Conservation (phyloP, 2,113 vertebrate genomes). For the Eurystomus gularis region DNA sequence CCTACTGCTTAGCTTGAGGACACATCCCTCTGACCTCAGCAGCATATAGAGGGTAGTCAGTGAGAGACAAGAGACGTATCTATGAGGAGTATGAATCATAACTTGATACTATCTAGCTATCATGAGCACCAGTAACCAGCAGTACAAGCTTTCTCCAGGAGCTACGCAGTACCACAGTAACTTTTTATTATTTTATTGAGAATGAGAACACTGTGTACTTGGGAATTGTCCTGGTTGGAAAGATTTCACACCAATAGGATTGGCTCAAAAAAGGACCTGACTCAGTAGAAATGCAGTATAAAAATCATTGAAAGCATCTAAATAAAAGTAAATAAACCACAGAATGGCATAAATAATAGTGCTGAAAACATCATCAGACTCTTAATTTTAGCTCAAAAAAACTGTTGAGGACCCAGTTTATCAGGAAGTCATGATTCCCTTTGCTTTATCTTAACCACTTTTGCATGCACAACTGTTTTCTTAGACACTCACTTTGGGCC, state of each 20-base stretch:
- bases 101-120: neutral
- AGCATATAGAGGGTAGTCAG: neutral
- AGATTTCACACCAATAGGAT: neutral
- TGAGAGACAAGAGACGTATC: neutral
- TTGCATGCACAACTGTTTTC: neutral
- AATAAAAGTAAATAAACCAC: neutral
- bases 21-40: neutral
- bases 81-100: neutral
- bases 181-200: neutral
- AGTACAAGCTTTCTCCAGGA: neutral
- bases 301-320: neutral
- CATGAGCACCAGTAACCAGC: neutral
- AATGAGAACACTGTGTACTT: neutral
- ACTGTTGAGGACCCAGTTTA: neutral
- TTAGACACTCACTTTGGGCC: neutral
- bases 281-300: neutral
- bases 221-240: neutral
- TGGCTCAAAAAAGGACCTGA: neutral
- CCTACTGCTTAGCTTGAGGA: neutral
- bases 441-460: neutral
- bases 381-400: constrained; percentile 14
- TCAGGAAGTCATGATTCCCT: neutral
- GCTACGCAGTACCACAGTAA: neutral
- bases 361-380: neutral
- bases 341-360: neutral